phyloP scores from a whole-genome alignment of 2,113 vertebrate genomes.

The Nycticorax nycticorax region DNA sequence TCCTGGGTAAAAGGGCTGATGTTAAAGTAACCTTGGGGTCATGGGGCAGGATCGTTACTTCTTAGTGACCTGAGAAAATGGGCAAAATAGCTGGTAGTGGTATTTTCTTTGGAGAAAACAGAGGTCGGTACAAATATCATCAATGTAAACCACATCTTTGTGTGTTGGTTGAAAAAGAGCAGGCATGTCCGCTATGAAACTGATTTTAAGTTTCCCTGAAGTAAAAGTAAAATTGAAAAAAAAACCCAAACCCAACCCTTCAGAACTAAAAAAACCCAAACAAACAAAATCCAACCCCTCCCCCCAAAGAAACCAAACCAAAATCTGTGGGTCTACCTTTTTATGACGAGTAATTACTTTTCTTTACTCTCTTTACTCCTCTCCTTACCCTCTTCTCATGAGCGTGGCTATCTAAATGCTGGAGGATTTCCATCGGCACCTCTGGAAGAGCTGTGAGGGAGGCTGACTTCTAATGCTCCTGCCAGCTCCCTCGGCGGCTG shows the following conservation, averaged over 20 bases:
- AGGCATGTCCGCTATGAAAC: background rate
- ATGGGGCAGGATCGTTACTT: background rate
- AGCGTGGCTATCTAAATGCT: background rate
- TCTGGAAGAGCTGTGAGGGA: background rate
- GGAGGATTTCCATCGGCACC: too few species aligned
- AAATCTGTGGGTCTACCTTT: background rate
- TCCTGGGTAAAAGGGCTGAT: background rate
- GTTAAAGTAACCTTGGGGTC: background rate
- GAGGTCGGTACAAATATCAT: background rate
- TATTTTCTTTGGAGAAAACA: background rate
- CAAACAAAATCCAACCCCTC: background rate
- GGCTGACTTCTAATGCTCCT: background rate
- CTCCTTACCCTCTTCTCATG: background rate
- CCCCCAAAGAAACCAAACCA: background rate
- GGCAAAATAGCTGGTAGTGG: background rate
- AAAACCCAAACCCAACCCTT: background rate
- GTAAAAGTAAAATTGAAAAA: background rate
- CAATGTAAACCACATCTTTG: background rate
- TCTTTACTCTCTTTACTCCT: background rate
- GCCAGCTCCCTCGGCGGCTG: background rate
- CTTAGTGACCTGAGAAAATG: background rate
- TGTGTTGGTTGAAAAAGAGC: background rate
- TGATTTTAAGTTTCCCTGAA: background rate
- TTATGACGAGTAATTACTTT: background rate
- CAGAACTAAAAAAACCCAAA: background rate